Evolutionary conservation across 2,797 vertebrate genomes (phyloP).

Genomic region (Bryconaethiops microstoma): DNA sequence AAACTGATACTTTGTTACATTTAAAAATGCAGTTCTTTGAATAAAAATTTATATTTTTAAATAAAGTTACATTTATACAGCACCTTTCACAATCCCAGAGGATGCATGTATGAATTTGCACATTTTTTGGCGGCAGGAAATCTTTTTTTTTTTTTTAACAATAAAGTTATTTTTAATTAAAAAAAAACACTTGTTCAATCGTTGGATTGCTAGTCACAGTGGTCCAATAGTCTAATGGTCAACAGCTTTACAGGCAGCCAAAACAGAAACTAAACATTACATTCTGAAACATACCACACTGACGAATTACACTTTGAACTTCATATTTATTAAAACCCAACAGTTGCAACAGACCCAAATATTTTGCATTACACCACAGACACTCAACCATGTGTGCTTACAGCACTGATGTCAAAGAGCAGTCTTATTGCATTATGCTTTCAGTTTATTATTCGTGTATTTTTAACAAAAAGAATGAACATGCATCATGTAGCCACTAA

Average conservation of each 20-base stretch:
- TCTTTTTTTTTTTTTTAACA: too few species aligned
- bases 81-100: too few species aligned
- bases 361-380: conserved; percentile 80
- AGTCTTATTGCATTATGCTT: conserved; percentile 80
- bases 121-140: too few species aligned
- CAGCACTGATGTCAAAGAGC: conserved; percentile 76
- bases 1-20: too few species aligned
- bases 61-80: too few species aligned
- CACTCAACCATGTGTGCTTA: conserved; percentile 82
- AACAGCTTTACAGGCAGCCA: neutral
- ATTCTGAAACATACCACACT: neutral
- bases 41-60: too few species aligned
- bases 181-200: too few species aligned
- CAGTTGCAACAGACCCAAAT: conserved; percentile 80
- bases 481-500: conserved; percentile 75
- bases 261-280: neutral
- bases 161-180: too few species aligned
- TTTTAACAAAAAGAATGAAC: conserved; percentile 72
- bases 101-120: too few species aligned
- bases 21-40: too few species aligned
- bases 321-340: conserved; percentile 79
- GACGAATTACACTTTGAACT: conserved; percentile 34
- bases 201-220: too few species aligned
- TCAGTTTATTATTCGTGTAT: conserved; percentile 74
- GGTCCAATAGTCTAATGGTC: too few species aligned